Evolutionary conservation across 2,888 invertebrate species (phyloP).

Genomic region (Platynereis dumerilii): DNA sequence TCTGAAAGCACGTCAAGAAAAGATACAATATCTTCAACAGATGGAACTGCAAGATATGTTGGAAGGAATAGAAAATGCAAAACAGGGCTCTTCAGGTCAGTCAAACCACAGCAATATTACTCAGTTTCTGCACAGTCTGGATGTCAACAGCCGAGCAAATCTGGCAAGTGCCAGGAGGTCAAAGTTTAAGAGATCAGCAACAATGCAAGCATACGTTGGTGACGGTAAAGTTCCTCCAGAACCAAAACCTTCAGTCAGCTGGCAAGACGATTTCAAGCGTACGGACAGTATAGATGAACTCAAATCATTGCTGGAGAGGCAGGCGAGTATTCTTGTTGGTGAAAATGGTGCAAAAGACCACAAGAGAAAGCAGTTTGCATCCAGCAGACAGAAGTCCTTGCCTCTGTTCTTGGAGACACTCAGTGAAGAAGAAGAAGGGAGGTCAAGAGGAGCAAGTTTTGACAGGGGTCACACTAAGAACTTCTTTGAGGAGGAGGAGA

Average conservation of each 20-base stretch:
- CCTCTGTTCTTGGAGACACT: constrained; percentile 17
- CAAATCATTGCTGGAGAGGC: constrained; percentile 12
- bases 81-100: background rate
- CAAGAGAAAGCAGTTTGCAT: constrained; percentile 1
- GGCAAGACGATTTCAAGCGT: background rate
- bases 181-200: constrained; percentile 12
- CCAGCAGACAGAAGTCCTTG: constrained; percentile 9
- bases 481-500: constrained; percentile 12
- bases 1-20: constrained; percentile 15
- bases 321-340: constrained; percentile 1
- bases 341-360: background rate
- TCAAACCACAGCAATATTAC: background rate
- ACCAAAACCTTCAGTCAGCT: background rate
- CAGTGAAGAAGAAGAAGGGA: constrained; percentile 21
- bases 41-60: constrained; percentile 6
- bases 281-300: constrained; percentile 13
- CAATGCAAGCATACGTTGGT: constrained; percentile 8
- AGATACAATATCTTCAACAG: constrained; percentile 15
- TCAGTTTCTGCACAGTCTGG: constrained; percentile 11
- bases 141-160: background rate
- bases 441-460: constrained; percentile 4
- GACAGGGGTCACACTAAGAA: constrained; percentile 5
- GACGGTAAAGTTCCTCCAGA: background rate
- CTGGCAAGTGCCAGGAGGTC: background rate
- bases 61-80: background rate